Evolutionary conservation across 2,797 vertebrate species (phyloP).

Genomic region (Setipinna tenuifilis): DNA sequence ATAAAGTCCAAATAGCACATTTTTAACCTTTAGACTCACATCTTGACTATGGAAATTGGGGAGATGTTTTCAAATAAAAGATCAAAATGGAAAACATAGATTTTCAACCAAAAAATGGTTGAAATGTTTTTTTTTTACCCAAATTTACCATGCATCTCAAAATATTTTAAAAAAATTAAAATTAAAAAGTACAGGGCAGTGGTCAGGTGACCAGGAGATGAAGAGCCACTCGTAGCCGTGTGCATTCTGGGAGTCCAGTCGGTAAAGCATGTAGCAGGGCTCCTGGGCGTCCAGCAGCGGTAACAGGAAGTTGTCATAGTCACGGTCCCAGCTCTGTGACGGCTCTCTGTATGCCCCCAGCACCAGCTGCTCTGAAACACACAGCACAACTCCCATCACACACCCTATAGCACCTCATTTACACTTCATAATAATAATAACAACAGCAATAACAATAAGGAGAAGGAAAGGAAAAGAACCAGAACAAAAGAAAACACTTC

Average conservation of each 20-base stretch:
- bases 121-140: too few species aligned
- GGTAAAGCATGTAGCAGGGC: constrained; percentile 95
- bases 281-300: constrained; percentile 87
- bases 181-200: constrained; percentile 84
- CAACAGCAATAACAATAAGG: not conserved
- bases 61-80: too few species aligned
- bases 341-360: constrained; percentile 88
- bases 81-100: too few species aligned
- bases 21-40: too few species aligned
- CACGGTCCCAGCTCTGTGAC: constrained; percentile 87
- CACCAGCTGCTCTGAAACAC: constrained; percentile 88
- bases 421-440: not conserved
- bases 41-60: too few species aligned
- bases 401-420: constrained; percentile 7
- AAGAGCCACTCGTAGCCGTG: constrained; percentile 98
- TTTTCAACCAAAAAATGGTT: too few species aligned
- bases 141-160: too few species aligned
- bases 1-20: too few species aligned
- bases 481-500: too few species aligned
- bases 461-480: too few species aligned
- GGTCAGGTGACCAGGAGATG: constrained; percentile 98
- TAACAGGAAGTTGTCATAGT: constrained; percentile 89
- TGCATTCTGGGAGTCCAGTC: constrained; percentile 93
- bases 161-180: too few species aligned
- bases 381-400: constrained; percentile 49